Conservation (phyloP, 2,797 vertebrate genomes). For the Halcyon leucocephala region DNA sequence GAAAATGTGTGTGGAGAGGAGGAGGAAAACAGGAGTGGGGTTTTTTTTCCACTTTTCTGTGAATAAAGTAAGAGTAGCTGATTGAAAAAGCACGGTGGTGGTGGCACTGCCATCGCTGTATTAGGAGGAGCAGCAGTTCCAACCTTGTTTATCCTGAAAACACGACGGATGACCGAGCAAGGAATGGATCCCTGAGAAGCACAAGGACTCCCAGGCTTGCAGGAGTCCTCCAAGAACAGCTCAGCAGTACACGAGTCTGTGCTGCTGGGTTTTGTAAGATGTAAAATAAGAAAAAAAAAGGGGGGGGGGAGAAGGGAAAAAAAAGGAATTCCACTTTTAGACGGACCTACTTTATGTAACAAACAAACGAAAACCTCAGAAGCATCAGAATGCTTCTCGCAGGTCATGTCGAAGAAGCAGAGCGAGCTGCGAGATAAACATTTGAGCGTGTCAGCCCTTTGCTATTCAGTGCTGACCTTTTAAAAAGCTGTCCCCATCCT, state of each 20-base stretch:
- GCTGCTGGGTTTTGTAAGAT: not conserved
- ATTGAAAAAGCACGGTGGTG: not conserved
- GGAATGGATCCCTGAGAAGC: not conserved
- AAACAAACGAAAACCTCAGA: conserved; percentile 20
- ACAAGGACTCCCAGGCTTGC: not conserved
- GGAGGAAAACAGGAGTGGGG: not conserved
- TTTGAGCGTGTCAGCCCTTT: not conserved
- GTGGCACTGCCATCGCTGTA: not conserved
- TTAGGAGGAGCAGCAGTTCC: not conserved
- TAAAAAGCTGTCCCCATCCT: not conserved
- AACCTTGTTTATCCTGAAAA: not conserved
- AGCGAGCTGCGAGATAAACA: conserved; percentile 44
- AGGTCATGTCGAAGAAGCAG: not conserved
- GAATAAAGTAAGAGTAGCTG: not conserved
- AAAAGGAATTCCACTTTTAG: not conserved
- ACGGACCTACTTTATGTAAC: not conserved
- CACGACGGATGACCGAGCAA: not conserved
- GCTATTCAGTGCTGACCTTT: conserved; percentile 39
- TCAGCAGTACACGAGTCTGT: not conserved
- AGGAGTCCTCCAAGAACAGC: not conserved
- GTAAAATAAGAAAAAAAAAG: not conserved
- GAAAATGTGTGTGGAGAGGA: not conserved
- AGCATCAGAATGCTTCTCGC: conserved; percentile 20
- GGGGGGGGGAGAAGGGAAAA: not conserved
- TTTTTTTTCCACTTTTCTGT: not conserved